Evolutionary conservation across 2,797 vertebrate species (phyloP).

Genomic region (Acrossocheilus wenchowensis): DNA sequence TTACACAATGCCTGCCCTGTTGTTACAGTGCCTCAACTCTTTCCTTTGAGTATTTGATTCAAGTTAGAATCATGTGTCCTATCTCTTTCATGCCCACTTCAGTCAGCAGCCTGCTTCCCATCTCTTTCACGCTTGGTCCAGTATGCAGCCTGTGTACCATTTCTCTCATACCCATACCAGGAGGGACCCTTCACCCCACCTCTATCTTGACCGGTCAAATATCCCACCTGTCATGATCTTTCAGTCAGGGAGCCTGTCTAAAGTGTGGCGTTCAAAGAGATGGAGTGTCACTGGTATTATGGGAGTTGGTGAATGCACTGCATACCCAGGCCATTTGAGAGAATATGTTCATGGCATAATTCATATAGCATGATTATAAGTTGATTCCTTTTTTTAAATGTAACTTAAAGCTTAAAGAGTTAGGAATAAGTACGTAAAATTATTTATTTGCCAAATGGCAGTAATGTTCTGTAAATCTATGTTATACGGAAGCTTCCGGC

Average conservation of each 20-base stretch:
- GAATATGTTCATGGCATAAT: too few species aligned
- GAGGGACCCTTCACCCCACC: neutral
- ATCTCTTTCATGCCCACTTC: neutral
- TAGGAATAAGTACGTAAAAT: too few species aligned
- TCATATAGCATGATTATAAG: too few species aligned
- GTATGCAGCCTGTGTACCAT: neutral
- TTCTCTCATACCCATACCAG: neutral
- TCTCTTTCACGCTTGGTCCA: neutral
- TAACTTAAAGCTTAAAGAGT: too few species aligned
- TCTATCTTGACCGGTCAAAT: neutral
- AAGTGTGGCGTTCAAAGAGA: neutral
- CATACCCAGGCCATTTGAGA: too few species aligned
- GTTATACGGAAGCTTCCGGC: too few species aligned
- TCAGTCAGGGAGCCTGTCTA: neutral
- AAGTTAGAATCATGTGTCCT: neutral
- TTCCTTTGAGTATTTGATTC: neutral
- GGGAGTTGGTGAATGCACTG: neutral
- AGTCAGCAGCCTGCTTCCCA: neutral
- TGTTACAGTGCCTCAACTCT: neutral
- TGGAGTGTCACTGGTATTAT: neutral
- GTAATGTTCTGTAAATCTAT: too few species aligned
- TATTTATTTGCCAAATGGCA: too few species aligned
- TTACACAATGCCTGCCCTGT: neutral
- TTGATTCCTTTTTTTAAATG: too few species aligned
- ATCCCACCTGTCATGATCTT: neutral